These are phyloP conservation scores for Drosophila kuntzei DNA, from an alignment of 2,888 invertebrate genomes.

Conservation along the genomic window DNA sequence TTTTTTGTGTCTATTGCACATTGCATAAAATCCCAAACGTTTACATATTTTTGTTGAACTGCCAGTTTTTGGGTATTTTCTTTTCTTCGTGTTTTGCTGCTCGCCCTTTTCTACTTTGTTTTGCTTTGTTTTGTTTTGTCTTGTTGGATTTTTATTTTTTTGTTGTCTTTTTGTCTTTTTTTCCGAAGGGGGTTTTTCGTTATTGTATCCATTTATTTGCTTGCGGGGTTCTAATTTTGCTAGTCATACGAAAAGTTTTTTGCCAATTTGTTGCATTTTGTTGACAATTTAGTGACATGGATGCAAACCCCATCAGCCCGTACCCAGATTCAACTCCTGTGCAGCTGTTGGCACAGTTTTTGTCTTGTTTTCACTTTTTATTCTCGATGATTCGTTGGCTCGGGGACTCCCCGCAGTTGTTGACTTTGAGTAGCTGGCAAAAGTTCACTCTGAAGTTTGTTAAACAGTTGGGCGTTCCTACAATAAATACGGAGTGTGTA, in stretches of 20 bases:
- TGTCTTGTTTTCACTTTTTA: constrained; percentile 48
- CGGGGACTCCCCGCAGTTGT: constrained; percentile 48
- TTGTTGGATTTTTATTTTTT: constrained; percentile 28
- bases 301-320: constrained; percentile 24
- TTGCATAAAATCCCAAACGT: constrained; percentile 66
- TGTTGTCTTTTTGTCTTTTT: constrained; percentile 1
- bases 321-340: constrained; percentile 14
- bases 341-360: constrained; percentile 47
- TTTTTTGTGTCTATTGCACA: constrained; percentile 50
- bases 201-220: constrained; percentile 61
- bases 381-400: neutral
- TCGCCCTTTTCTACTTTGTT: constrained; percentile 24
- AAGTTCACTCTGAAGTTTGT: constrained; percentile 60
- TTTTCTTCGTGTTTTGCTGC: constrained; percentile 3
- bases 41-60: constrained; percentile 63
- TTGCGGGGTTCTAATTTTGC: constrained; percentile 67
- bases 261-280: constrained; percentile 72
- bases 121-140: constrained; percentile 24
- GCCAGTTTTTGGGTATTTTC: constrained; percentile 32
- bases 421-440: constrained; percentile 67
- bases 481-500: constrained; percentile 4
- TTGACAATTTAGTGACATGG: constrained; percentile 70
- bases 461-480: constrained; percentile 59
- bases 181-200: constrained; percentile 19
- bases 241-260: constrained; percentile 69